Conservation (phyloP, 2,113 vertebrate genomes). For the Vulpes lagopus region DNA sequence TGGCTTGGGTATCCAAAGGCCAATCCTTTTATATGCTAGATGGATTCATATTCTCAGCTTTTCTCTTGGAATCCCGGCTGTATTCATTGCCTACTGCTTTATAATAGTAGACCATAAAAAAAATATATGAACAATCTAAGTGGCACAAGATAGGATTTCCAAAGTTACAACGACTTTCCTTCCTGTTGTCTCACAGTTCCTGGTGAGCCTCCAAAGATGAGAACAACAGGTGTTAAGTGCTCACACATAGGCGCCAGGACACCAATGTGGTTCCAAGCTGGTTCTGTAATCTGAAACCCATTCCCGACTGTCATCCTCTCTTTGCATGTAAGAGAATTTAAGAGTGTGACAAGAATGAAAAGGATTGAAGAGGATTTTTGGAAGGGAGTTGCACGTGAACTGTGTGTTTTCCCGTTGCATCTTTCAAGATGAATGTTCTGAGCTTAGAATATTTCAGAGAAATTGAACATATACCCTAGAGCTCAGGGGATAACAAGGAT, state of each 20-base stretch:
- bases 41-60: neutral
- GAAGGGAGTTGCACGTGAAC: neutral
- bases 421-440: neutral
- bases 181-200: neutral
- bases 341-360: neutral
- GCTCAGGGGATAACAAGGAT: neutral
- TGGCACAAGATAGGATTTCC: neutral
- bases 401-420: neutral
- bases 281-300: neutral
- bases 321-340: neutral
- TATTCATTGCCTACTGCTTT: neutral
- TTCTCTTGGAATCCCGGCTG: neutral
- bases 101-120: neutral
- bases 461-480: neutral
- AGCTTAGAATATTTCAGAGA: neutral
- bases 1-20: neutral
- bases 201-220: neutral
- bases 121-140: neutral
- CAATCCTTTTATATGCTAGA: neutral
- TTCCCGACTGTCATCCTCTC: too few relatives aligned
- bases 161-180: neutral
- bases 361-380: neutral
- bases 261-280: neutral
- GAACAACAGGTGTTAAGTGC: neutral
- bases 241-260: neutral